phyloP scores from a whole-genome alignment of 1,140 invertebrate genomes.

The Paralvinella palmiformis region DNA sequence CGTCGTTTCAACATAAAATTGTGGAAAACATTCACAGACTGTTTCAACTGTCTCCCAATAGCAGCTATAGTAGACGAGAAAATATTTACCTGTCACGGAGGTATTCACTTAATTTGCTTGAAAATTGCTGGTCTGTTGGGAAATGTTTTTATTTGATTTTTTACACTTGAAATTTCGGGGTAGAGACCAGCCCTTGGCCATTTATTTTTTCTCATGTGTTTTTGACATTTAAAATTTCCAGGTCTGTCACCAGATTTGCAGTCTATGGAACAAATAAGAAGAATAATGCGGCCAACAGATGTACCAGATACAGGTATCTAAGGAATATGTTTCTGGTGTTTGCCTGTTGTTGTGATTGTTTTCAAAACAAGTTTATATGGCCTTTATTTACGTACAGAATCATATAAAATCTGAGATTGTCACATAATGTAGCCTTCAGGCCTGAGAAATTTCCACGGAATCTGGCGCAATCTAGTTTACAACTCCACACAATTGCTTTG shows the following conservation, averaged over 20 bases:
- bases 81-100: conserved; percentile 96
- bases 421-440: too few relatives aligned
- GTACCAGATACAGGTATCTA: conserved; percentile 54
- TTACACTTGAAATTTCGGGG: background rate
- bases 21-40: conserved; percentile 57
- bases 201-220: background rate
- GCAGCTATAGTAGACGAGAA: conserved; percentile 87
- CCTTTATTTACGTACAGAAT: too few relatives aligned
- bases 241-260: conserved; percentile 55
- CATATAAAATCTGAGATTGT: too few relatives aligned
- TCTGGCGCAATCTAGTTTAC: too few relatives aligned
- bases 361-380: too few relatives aligned
- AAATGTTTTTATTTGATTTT: background rate
- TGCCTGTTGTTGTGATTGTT: too few relatives aligned
- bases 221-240: conserved; percentile 2
- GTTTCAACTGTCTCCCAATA: conserved; percentile 61
- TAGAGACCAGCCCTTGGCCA: background rate
- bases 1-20: conserved; percentile 55
- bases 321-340: background rate
- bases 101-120: conserved; percentile 5
- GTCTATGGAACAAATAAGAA: conserved; percentile 57
- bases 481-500: too few relatives aligned
- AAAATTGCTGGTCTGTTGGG: background rate
- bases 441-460: too few relatives aligned
- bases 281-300: conserved; percentile 57